These are phyloP conservation scores for Ctenosaura bakeri DNA, from an alignment of 2,797 vertebrate species.

Conservation along the genomic window DNA sequence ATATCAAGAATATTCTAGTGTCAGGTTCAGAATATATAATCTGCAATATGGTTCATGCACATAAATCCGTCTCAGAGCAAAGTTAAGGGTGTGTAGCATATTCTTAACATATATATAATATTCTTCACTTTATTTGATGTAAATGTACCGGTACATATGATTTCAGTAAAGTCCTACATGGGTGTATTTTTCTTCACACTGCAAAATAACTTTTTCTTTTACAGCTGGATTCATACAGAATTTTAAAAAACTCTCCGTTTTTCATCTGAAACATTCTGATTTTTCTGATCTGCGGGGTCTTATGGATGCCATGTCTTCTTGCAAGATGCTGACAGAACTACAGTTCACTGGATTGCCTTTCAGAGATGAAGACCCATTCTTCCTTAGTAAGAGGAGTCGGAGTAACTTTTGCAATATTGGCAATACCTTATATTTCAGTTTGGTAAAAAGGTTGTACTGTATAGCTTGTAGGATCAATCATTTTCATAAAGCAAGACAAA, in stretches of 20 bases:
- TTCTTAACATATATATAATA: not conserved
- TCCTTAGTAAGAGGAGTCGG: slow-evolving; percentile 36
- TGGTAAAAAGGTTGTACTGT: not conserved
- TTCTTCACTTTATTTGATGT: not conserved
- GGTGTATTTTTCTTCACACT: not conserved
- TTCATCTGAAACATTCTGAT: slow-evolving; percentile 50
- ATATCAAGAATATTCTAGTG: not conserved
- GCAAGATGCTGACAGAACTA: slow-evolving; percentile 66
- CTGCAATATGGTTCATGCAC: not conserved
- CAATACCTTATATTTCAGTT: not conserved
- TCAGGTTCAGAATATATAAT: not conserved
- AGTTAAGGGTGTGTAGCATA: not conserved
- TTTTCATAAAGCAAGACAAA: not conserved
- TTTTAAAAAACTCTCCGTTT: slow-evolving; percentile 58
- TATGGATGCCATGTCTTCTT: slow-evolving; percentile 52
- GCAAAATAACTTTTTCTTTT: slow-evolving; percentile 38
- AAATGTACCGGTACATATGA: not conserved
- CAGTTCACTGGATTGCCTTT: slow-evolving; percentile 53
- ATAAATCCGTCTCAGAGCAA: not conserved
- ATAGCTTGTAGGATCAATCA: not conserved
- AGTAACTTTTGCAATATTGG: not conserved
- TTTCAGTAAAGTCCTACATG: not conserved
- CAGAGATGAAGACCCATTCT: not conserved
- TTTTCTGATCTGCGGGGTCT: slow-evolving; percentile 57
- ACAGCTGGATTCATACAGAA: slow-evolving; percentile 63